Evolutionary conservation across 2,797 vertebrate species (phyloP).

Genomic region (Oryzias sinensis): DNA sequence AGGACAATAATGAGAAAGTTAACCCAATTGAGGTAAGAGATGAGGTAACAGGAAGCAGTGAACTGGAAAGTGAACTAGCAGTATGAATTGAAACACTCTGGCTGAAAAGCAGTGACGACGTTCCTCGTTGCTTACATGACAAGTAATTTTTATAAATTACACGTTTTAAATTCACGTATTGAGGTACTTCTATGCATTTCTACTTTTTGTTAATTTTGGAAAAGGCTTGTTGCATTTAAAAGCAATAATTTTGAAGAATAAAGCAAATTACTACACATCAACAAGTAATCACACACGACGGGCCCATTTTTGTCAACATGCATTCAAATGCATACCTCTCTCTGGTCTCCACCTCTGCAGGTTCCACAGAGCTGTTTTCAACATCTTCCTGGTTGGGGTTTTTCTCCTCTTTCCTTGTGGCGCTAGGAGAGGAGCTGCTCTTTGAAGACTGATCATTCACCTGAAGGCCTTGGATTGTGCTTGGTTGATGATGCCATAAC

Average conservation of each 20-base stretch:
- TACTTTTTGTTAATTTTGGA: not conserved
- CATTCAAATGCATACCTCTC: conserved; percentile 88
- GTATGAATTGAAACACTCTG: conserved; percentile 25
- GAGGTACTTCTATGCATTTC: not conserved
- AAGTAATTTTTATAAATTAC: too few species aligned
- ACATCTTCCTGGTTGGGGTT: conserved; percentile 74
- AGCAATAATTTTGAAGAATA: conserved; percentile 11
- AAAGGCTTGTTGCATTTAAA: conserved; percentile 18
- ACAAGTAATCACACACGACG: conserved; percentile 8
- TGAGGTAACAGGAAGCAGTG: conserved; percentile 47
- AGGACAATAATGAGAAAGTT: conserved; percentile 61
- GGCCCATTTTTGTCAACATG: conserved; percentile 25
- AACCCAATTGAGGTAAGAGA: conserved; percentile 66
- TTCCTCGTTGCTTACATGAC: not conserved
- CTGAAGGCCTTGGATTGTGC: conserved; percentile 83
- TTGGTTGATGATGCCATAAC: conserved; percentile 85
- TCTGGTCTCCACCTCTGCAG: conserved; percentile 80
- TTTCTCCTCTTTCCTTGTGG: conserved; percentile 77
- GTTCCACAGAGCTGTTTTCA: conserved; percentile 81
- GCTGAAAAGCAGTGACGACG: conserved; percentile 5
- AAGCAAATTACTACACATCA: conserved; percentile 18
- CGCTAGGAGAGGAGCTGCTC: conserved; percentile 70
- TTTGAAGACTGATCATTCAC: conserved; percentile 82
- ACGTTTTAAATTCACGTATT: not conserved
- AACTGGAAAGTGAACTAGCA: conserved; percentile 55